phyloP scores from a whole-genome alignment of 2,888 invertebrate genomes.

The Anoncus sp. region DNA sequence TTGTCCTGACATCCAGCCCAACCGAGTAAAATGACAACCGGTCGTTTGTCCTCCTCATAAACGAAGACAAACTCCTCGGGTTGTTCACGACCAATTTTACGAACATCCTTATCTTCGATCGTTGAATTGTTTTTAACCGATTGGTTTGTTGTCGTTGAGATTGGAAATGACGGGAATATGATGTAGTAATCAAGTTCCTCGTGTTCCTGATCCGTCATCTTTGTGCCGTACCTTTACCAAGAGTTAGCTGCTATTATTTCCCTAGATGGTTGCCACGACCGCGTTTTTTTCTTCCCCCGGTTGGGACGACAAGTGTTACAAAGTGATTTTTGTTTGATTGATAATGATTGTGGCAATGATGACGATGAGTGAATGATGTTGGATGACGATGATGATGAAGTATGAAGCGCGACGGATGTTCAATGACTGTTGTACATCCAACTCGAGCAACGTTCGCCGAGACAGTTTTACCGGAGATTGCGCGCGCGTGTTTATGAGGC shows the following conservation, averaged over 20 bases:
- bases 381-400: conserved; percentile 19
- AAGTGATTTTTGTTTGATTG: neutral
- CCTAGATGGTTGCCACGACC: no score
- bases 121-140: conserved; percentile 52
- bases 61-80: conserved; percentile 85
- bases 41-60: conserved; percentile 86
- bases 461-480: conserved; percentile 45
- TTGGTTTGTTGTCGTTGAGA: conserved; percentile 73
- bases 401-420: neutral
- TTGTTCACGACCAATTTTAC: conserved; percentile 75
- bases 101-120: conserved; percentile 41
- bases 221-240: no score
- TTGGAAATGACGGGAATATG: conserved; percentile 86
- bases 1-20: conserved; percentile 93
- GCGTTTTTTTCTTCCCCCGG: neutral
- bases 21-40: conserved; percentile 89
- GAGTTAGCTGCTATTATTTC: no score
- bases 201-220: conserved; percentile 72
- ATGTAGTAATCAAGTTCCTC: conserved; percentile 87
- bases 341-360: neutral
- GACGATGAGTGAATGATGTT: conserved; percentile 13
- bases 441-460: conserved; percentile 51
- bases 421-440: conserved; percentile 38
- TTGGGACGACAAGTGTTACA: neutral
- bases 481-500: no score